A percentile compares a stretch with the other conserved stretches of the same genome.
These are phyloP conservation scores for Eumerus sabulonum DNA, from an alignment of 2,888 invertebrate genomes.

Conservation along the genomic window DNA sequence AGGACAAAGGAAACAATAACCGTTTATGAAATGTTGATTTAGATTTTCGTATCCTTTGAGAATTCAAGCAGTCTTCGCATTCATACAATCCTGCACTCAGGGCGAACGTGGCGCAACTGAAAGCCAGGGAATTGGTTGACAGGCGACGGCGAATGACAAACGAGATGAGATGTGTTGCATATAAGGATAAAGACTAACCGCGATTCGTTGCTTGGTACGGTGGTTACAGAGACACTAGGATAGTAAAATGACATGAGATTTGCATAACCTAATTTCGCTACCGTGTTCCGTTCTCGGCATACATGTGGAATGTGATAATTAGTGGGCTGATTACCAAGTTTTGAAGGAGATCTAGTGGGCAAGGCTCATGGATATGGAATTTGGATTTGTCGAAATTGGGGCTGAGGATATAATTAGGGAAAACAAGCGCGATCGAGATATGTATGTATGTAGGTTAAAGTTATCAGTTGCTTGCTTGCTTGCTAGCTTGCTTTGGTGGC, in stretches of 20 bases:
- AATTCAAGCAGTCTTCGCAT: background rate
- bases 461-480: too few species aligned
- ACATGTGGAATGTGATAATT: too few species aligned
- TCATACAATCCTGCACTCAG: too few species aligned
- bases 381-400: too few species aligned
- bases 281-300: too few species aligned
- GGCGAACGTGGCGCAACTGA: constrained; percentile 15
- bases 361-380: too few species aligned
- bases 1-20: constrained; percentile 51
- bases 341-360: too few species aligned
- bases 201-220: constrained; percentile 9
- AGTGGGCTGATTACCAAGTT: too few species aligned
- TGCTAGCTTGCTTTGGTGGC: too few species aligned
- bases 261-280: constrained; percentile 17
- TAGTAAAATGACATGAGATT: constrained; percentile 17
- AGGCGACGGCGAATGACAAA: constrained; percentile 8
- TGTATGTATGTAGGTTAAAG: too few species aligned
- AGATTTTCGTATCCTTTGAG: constrained; percentile 41
- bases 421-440: too few species aligned
- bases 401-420: too few species aligned
- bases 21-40: constrained; percentile 51
- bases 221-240: background rate
- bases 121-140: constrained; percentile 32
- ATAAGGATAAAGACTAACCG: constrained; percentile 14
- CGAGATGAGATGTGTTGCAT: constrained; percentile 20